Evolutionary conservation across 2,113 vertebrate genomes (phyloP), one percentile per base, ranked within the genome.

Genomic region (Erythrocebus patas): DNA sequence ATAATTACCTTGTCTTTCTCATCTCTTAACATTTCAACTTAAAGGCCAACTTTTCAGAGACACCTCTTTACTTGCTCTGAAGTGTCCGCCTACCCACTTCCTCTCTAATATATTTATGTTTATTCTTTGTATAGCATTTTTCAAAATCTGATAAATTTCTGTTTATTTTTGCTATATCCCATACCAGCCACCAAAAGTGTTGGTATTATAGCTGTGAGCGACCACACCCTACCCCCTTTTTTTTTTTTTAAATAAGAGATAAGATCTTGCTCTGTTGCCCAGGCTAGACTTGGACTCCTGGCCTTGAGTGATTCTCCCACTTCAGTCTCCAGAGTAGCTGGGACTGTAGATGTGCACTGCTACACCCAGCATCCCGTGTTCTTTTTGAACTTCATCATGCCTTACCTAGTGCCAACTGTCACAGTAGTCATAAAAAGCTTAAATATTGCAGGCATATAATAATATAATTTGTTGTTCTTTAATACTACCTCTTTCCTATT

Each of bases 221-320:
- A 75, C 40, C 1, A 12, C 14, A 25, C 40, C 73, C 43, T 23
- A 6, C 12, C 40, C 11, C n/a, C 16, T 1, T 2, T 0, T 38
- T 11, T 70, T 38, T n/a, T 38, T 38, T n/a, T n/a, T 3, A 13
- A 64, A 32, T 64, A 14, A 30, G 27, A 64, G 61, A 14, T 27
- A 64, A 64, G 27, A 64, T 76, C 73, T 43, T 43, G 23, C 23
- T 45, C 11, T 76, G 13, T 75, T 43, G 25, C 40, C 40, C 25
- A 76, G 40, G 13, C 25, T 76, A 40, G 73, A 45, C 27, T 64
- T 64, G 11, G 27, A 76, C 25, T 45, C 25, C 6, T 76, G 25
- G 43, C 40, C 73, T 76, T 2, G 3, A 76, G 73, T 76, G n/a
- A 76, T 45, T 27, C 75, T 48, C 30, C 45, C 23, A 27, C 27